Evolutionary conservation across 1,140 invertebrate genomes (phyloP).

Genomic region (Ostrea edulis): DNA sequence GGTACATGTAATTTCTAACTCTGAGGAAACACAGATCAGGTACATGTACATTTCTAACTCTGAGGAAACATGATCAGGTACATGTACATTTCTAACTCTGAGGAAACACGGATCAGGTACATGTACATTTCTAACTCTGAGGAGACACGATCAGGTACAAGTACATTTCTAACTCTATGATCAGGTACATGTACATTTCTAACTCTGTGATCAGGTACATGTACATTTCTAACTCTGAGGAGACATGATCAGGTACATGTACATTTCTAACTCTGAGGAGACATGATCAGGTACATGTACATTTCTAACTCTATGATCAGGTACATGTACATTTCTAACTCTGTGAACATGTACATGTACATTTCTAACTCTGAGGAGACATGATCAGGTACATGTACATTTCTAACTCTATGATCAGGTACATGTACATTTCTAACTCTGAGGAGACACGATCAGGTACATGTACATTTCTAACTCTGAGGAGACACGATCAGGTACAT

Average conservation of each 20-base stretch:
- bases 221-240: slow-evolving; percentile 87
- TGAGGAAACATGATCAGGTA: slow-evolving; percentile 90
- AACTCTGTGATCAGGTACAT: slow-evolving; percentile 87
- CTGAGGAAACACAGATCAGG: no score
- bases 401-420: slow-evolving; percentile 92
- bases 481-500: slow-evolving; percentile 88
- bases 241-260: slow-evolving; percentile 88
- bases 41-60: no score
- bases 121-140: slow-evolving; percentile 84
- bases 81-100: slow-evolving; percentile 84
- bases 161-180: no score
- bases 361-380: slow-evolving; percentile 86
- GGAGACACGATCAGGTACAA: slow-evolving; percentile 89
- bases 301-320: no score
- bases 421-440: slow-evolving; percentile 84
- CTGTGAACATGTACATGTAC: no score
- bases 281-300: slow-evolving; percentile 88
- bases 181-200: slow-evolving; percentile 87
- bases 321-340: no score
- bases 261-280: slow-evolving; percentile 87
- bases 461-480: slow-evolving; percentile 84
- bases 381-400: slow-evolving; percentile 88
- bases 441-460: slow-evolving; percentile 88
- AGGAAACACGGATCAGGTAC: slow-evolving; percentile 89
- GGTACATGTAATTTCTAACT: no score